These are phyloP conservation scores for pig (Sus scrofa) DNA, from an alignment of 2,113 vertebrate genomes.

Conservation along the genomic window T2T-Sscrofa CM000818.6:78495501-78496000, in stretches of 20 bases:
- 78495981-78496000: background rate
- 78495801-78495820: background rate
- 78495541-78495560: background rate
- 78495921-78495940: background rate
- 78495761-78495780: background rate
- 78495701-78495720: background rate
- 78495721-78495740: background rate
- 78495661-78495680: background rate
- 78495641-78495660: background rate
- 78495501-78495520: background rate
- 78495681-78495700: background rate
- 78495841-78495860: background rate
- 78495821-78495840: background rate
- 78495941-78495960: background rate
- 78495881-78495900: background rate
- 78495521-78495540: conserved; percentile 24
- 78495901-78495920: background rate
- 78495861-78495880: background rate
- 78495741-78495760: background rate
- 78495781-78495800: background rate
- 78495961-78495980: background rate
- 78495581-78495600: background rate
- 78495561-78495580: background rate
- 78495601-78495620: background rate
- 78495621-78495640: background rate